Percentiles rank a stretch among this genome's conserved stretches.
Conservation (phyloP, 2,888 invertebrate species). For the Andrena chrysosceles region DNA sequence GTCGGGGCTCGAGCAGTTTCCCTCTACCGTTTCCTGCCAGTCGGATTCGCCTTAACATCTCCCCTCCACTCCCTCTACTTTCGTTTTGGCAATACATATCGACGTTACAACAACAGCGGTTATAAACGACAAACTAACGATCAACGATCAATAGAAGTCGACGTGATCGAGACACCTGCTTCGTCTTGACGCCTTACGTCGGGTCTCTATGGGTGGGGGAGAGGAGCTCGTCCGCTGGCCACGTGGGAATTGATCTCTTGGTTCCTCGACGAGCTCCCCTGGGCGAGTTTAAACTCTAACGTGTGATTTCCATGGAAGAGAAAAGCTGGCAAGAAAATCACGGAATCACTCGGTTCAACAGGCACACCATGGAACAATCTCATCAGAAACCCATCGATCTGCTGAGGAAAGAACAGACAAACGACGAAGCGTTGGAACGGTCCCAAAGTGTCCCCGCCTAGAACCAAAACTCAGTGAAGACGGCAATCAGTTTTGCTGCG, state of each 20-base stretch:
- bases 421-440: constrained; percentile 18
- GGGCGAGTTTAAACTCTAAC: constrained; percentile 4
- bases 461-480: not conserved
- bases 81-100: constrained; percentile 37
- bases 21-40: not conserved
- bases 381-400: not conserved
- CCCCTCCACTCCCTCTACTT: not conserved
- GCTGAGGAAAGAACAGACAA: not conserved
- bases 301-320: constrained; percentile 39
- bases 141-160: constrained; percentile 33
- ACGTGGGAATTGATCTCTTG: not conserved
- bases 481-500: not conserved
- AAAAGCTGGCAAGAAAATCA: constrained; percentile 58
- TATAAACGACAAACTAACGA: constrained; percentile 32
- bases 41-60: not conserved
- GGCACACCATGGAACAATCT: constrained; percentile 36
- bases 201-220: not conserved
- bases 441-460: not conserved
- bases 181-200: not conserved
- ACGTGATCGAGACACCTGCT: constrained; percentile 13
- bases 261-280: constrained; percentile 6
- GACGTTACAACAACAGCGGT: constrained; percentile 30
- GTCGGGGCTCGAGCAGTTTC: not conserved
- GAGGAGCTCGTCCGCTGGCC: not conserved
- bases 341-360: constrained; percentile 51